Percentiles rank a stretch among this genome's conserved stretches.
These are phyloP conservation scores for Bubo bubo DNA, from an alignment of 2,113 vertebrate genomes.

Conservation along the genomic window DNA sequence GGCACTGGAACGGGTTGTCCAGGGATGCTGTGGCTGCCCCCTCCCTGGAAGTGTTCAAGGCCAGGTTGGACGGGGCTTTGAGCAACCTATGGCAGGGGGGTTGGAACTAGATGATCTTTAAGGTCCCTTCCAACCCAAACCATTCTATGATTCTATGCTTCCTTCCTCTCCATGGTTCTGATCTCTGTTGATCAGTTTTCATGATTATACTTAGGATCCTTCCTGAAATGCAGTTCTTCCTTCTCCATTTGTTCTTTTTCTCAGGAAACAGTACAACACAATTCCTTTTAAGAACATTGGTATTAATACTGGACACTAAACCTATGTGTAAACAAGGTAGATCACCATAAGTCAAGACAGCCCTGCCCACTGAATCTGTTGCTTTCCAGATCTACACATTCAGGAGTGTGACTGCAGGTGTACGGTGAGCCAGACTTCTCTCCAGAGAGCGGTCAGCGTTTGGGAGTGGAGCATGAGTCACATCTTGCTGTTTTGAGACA, in stretches of 20 bases:
- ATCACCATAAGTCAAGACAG: too few species aligned
- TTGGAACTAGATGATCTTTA: too few species aligned
- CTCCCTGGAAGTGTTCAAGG: too few species aligned
- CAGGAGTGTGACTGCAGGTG: accelerated
- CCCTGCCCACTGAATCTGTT: neutral
- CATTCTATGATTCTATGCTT: neutral
- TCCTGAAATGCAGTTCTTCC: neutral
- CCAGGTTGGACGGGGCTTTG: too few species aligned
- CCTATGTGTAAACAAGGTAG: accelerated
- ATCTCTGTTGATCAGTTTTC: neutral
- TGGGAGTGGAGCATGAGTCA: neutral
- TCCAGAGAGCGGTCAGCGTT: neutral
- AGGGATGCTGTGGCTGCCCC: too few species aligned
- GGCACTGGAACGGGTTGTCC: too few species aligned
- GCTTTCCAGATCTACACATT: neutral
- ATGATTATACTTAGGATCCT: neutral
- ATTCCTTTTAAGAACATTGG: neutral
- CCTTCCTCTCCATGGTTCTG: neutral
- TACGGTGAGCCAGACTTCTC: neutral
- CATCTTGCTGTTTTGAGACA: neutral
- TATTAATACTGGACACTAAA: neutral
- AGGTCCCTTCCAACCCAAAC: too few species aligned
- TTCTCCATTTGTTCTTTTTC: neutral
- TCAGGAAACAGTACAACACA: neutral
- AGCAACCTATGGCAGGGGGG: too few species aligned